Base-by-base conservation (phyloP, 2,888 invertebrate genomes). In the Mesodorylaimus sp. region DNA sequence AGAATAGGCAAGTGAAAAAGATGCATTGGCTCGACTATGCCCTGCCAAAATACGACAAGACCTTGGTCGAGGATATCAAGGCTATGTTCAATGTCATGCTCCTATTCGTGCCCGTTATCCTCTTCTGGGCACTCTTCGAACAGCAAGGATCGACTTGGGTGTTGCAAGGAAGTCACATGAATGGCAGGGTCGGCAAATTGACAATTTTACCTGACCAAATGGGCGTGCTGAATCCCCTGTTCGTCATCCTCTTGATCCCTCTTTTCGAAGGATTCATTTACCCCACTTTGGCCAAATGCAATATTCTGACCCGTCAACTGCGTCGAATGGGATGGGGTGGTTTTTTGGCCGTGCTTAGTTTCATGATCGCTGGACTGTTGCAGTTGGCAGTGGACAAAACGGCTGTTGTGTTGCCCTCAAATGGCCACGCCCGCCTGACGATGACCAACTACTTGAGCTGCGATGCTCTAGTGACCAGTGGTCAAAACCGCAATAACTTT, bases 321-420 rank as follows among this genome's bases (percentile, higher is more conserved):
- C 83, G 86, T 62, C 80, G 85, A 66, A 79, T 95, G 72, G 78
- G 80, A 1, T 74, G 79, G 60, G 95, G 95, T 2, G 89, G 91
- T 36, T 61, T 86, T 16, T 66, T 95, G 1, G 85, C 88, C 0
- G 81, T 82, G 0, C 52, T 77, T 1, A 79, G 93, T 0, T 95
- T 95, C 64, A 69, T 81, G 5, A 72, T 85, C 24, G 86, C 91
- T 1, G 88, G 79, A 1, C 60, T 83, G 16, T 76, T 89, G 1
- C 84, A 88, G 67, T 19, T 45, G 3, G n/a, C 27, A 45, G 21
- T 45, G 19, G 23, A 45, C 23, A 10, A 24, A 29, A 29, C 28
- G n/a, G 23, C 23, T 10, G 23, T 45, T 5, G 3, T 5, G 19
- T 3, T 16, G 19, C 45, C 45, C 3, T 10, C 10, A 29, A 19